These are phyloP conservation scores for Ctenosaura bakeri DNA, from an alignment of 2,797 vertebrate species.

Conservation along the genomic window DNA sequence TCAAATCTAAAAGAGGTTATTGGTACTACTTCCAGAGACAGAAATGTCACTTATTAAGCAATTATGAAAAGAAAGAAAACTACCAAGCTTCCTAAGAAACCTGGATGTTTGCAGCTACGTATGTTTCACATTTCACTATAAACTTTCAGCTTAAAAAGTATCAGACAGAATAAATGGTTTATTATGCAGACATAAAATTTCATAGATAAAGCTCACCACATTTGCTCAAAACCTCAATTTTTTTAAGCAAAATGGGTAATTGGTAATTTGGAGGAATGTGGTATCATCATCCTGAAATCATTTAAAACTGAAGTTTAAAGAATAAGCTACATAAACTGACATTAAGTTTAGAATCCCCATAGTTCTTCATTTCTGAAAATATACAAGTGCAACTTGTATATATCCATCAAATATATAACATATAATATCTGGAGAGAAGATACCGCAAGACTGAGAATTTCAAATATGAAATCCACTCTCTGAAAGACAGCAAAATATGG, in stretches of 20 bases:
- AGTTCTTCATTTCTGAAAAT: constrained; percentile 2
- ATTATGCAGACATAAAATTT: not conserved
- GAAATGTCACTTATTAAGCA: not conserved
- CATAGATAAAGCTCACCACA: not conserved
- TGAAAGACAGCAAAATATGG: not conserved
- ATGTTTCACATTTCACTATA: not conserved
- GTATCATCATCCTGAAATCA: not conserved
- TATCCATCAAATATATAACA: not conserved
- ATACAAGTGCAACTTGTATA: not conserved
- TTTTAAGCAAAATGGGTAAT: constrained; percentile 1
- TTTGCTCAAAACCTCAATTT: not conserved
- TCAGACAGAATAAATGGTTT: not conserved
- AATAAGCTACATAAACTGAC: not conserved
- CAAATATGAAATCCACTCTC: constrained; percentile 7
- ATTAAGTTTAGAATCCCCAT: not conserved
- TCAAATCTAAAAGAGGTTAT: constrained; percentile 48
- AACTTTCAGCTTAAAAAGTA: not conserved
- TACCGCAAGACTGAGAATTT: constrained; percentile 1
- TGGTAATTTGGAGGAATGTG: not conserved
- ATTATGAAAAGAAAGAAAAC: not conserved
- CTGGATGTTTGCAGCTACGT: not conserved
- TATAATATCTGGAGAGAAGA: not conserved
- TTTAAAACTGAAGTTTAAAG: constrained; percentile 11
- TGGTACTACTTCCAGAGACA: constrained; percentile 22
- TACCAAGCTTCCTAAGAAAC: not conserved